Conservation (phyloP, 2,113 vertebrate species). For the Pycnonotus jocosus region DNA sequence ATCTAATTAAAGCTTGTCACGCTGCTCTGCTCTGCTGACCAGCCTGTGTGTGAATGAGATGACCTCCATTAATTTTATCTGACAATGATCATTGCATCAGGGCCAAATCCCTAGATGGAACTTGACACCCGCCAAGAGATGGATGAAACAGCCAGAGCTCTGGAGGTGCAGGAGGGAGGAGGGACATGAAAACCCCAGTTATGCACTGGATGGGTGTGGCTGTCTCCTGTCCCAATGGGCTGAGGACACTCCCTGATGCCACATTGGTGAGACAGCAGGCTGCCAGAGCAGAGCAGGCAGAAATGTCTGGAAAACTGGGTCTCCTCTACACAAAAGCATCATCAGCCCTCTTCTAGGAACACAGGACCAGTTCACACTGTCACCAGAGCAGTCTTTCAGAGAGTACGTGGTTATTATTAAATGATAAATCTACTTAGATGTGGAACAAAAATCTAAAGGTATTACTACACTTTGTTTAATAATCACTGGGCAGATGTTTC, state of each 20-base stretch:
- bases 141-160: not conserved
- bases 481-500: not conserved
- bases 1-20: constrained; percentile 36
- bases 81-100: not conserved
- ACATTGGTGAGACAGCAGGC: not conserved
- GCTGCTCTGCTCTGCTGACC: not conserved
- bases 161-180: not conserved
- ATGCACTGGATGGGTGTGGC: not conserved
- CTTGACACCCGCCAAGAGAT: rapidly evolving
- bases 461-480: not conserved
- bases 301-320: not conserved
- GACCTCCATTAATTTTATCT: constrained; percentile 3
- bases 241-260: not conserved
- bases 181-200: not conserved
- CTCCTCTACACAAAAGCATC: not conserved
- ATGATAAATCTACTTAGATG: not conserved
- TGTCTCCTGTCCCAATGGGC: not conserved
- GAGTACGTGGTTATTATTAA: not conserved
- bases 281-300: not conserved
- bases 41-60: not conserved
- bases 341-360: not conserved
- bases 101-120: not conserved
- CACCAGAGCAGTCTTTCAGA: not conserved
- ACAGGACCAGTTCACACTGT: not conserved
- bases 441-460: not conserved